phyloP scores from a whole-genome alignment of 2,797 vertebrate species.

The Rhincodon typus region DNA sequence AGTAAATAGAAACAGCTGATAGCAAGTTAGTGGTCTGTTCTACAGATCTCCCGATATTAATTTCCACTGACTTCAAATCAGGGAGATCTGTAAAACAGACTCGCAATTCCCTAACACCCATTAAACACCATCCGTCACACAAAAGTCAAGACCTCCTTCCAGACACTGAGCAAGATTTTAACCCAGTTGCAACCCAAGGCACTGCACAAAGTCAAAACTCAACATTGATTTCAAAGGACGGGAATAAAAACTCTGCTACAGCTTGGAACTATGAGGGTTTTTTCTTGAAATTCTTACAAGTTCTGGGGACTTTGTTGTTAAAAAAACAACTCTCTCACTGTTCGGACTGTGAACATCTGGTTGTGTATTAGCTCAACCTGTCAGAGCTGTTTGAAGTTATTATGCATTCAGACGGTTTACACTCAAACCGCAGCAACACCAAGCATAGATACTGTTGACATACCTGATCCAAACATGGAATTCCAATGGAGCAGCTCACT shows the following conservation, averaged over 20 bases:
- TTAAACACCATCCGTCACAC: neutral
- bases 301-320: neutral
- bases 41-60: neutral
- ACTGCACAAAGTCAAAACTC: neutral
- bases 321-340: too few species aligned
- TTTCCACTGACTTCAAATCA: neutral
- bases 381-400: neutral
- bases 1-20: neutral
- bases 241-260: neutral
- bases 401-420: neutral
- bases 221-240: neutral
- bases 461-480: conserved; percentile 32
- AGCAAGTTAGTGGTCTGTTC: neutral
- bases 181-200: neutral
- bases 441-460: neutral
- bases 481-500: conserved; percentile 21
- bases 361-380: neutral
- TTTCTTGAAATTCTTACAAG: neutral
- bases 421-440: neutral
- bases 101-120: neutral
- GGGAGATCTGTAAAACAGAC: neutral
- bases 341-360: neutral
- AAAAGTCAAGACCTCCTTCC: neutral
- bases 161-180: neutral
- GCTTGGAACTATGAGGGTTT: neutral